Evolutionary conservation across 1,140 invertebrate species (phyloP), one percentile per base, ranked within the genome.

Genomic region (Rhizoglyphus robini): DNA sequence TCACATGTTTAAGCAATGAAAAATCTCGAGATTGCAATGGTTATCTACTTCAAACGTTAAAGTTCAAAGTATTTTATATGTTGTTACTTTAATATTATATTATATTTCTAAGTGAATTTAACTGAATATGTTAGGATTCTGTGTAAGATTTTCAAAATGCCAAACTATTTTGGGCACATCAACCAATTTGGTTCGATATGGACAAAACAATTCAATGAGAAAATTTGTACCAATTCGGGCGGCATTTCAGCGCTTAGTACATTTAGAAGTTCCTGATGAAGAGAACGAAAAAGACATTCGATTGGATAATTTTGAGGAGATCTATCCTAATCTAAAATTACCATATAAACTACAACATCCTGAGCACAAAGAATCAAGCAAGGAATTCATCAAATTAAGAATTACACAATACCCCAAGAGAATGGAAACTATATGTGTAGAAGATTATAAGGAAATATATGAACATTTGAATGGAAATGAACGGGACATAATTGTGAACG

Each of bases 271-370:
- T 20, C 48, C 48, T 51, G 48, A 51, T 27, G 11, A 25, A 11
- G 48, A 51, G 2, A 2, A 51, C 23, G n/a, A 51, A 51, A 20
- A 23, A 3, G 8, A 1, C 23, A 20, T 51, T 11, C 18, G 23
- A 23, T 20, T 13, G 23, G 48, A 51, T 20, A 51, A 51, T 27
- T 60, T 60, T 32, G 58, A 60, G 13, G 4, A 60, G 29, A 2
- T 60, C 1, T 60, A 38, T 46, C 15, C 32, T 20, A 15, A 1
- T 3, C 30, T 60, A 15, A 60, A 60, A 27, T 27, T 60, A 1
- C 58, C 58, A 46, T 60, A 29, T 27, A 60, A 60, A 32, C 58
- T 60, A 20, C 2, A n/a, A 3, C 58, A 60, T 46, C 51, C 51
- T 11, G 51, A 54, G 15, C 29, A 46, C 3, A 11, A 13, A 2